Conservation (phyloP, 1,140 invertebrate species). For the Lordiphosa clarofinis region DNA sequence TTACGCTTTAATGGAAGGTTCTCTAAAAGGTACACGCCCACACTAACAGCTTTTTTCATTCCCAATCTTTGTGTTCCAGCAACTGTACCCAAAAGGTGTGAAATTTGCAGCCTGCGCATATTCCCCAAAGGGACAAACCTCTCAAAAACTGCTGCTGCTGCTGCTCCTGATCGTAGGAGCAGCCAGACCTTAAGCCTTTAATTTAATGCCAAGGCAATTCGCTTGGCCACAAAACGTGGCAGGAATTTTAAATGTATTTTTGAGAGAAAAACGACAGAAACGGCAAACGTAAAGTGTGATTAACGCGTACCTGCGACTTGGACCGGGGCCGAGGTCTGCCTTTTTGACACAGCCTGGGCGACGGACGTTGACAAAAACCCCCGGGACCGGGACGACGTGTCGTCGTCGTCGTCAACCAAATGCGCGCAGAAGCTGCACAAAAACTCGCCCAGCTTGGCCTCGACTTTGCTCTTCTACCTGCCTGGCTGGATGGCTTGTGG, state of each 20-base stretch:
- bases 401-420: constrained; percentile 32
- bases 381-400: constrained; percentile 20
- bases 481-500: constrained; percentile 41
- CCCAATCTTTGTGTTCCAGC: constrained; percentile 6
- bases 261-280: constrained; percentile 41
- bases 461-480: not conserved
- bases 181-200: constrained; percentile 39
- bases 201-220: constrained; percentile 65
- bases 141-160: constrained; percentile 18
- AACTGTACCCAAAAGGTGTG: constrained; percentile 57
- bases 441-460: constrained; percentile 43
- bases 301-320: constrained; percentile 66
- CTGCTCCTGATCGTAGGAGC: constrained; percentile 9
- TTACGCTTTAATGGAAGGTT: constrained; percentile 39
- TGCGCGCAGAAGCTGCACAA: constrained; percentile 72
- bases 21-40: constrained; percentile 49
- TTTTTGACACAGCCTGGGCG: constrained; percentile 54
- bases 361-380: constrained; percentile 62
- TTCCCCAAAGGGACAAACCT: constrained; percentile 47
- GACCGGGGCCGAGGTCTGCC: constrained; percentile 41
- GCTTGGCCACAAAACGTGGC: constrained; percentile 55
- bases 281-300: constrained; percentile 65
- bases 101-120: constrained; percentile 60
- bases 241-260: constrained; percentile 66
- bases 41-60: constrained; percentile 10